phyloP scores from a whole-genome alignment of 2,113 vertebrate genomes.

The Raja brachyura region DNA sequence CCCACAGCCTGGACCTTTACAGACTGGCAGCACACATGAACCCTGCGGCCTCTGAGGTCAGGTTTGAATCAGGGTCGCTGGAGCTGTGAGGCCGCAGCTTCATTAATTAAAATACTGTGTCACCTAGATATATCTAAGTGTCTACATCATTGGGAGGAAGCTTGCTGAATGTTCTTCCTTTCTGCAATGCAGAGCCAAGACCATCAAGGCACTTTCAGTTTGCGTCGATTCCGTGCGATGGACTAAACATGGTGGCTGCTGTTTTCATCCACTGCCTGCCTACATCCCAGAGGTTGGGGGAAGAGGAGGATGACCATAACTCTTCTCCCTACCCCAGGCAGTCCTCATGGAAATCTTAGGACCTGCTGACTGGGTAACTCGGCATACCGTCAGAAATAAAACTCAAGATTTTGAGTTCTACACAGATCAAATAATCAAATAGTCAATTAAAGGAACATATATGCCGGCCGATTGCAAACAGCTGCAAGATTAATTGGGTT shows the following conservation, averaged over 20 bases:
- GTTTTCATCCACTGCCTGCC: background rate
- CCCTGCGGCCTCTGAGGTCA: background rate
- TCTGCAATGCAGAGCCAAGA: background rate
- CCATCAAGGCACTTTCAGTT: background rate
- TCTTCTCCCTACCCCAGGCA: background rate
- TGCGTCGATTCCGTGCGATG: background rate
- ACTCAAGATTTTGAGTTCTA: background rate
- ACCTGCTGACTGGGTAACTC: background rate
- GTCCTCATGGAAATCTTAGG: no score
- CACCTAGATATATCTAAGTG: no score
- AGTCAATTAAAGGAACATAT: no score
- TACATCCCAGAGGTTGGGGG: background rate
- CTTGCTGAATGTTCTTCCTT: background rate
- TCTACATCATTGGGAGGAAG: background rate
- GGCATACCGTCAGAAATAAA: background rate
- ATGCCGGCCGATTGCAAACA: background rate
- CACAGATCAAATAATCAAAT: background rate
- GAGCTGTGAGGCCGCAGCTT: no score
- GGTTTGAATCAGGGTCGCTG: no score
- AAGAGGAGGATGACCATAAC: no score
- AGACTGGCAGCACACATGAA: background rate
- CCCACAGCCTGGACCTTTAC: background rate
- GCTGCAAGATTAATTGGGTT: no score
- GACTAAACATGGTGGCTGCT: background rate
- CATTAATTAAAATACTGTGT: no score